Base-by-base conservation (phyloP, 2,888 invertebrate species). In the Pseudococcus viburni region DNA sequence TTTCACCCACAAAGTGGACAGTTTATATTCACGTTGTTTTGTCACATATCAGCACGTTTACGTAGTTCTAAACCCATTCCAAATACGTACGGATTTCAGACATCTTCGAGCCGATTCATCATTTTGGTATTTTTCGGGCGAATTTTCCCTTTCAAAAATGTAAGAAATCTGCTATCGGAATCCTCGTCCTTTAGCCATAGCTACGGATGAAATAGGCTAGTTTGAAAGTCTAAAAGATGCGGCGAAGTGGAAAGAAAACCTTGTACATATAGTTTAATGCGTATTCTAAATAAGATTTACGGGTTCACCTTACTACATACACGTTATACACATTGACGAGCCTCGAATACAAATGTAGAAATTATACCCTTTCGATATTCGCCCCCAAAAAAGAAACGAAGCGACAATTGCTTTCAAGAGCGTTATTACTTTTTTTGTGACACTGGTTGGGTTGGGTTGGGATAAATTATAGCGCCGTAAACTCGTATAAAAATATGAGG, bases 281-380 rank as follows among this genome's bases (percentile, higher is more conserved):
- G 46, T 46, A 83, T 46, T 83, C 80, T 46, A 46, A 83, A 83
- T 83, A 83, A 83, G 80, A 83, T 83, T 83, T 83, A 83, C 42
- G 46, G 42, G 19, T 33, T 46, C 80, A 83, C 19, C 42, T 73
- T 33, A 73, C 39, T 33, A 73, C 39, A 73, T 46, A 17, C 80
- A 83, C n/a, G 46, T 83, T 46, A 46, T 83, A 83, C 17, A 12
- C 19, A 6, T 83, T 83, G 80, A 83, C 80, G 80, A 46, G n/a
- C 19, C 11, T 42, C 80, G 80, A 83, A 83, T 83, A 83, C 80
- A 46, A 83, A 83, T 46, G 42, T 11, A 42, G 46, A 83, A 83
- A 83, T 83, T 83, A 83, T 83, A 19, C 80, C 33, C 15, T 39
- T 33, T 73, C 73, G 73, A 73, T 73, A 33, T 73, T 73, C 15